phyloP scores from a whole-genome alignment of 2,113 vertebrate genomes.

The Megaceryle torquata region DNA sequence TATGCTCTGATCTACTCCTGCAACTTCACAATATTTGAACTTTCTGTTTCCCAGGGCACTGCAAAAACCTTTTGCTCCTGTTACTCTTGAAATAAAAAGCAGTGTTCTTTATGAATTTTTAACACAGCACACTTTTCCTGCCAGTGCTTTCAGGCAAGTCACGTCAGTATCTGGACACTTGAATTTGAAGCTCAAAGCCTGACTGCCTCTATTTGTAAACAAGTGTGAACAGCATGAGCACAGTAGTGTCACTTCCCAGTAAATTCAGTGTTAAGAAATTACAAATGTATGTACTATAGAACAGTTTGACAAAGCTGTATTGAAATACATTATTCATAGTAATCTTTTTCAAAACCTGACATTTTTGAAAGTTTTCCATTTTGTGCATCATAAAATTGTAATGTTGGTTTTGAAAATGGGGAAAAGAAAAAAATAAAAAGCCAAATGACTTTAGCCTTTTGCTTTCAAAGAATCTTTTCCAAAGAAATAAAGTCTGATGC shows the following conservation, averaged over 20 bases:
- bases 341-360: conserved; percentile 72
- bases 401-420: conserved; percentile 8
- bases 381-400: conserved; percentile 36
- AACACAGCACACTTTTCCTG: conserved; percentile 69
- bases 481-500: neutral
- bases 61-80: conserved; percentile 79
- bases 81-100: conserved; percentile 76
- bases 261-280: conserved; percentile 79
- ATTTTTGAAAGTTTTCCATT: conserved; percentile 73
- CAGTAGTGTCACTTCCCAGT: conserved; percentile 82
- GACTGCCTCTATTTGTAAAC: conserved; percentile 84
- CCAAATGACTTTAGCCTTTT: neutral
- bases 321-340: conserved; percentile 82
- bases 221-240: conserved; percentile 73
- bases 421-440: neutral
- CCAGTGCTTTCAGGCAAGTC: conserved; percentile 73
- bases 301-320: conserved; percentile 72
- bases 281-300: conserved; percentile 71
- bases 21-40: conserved; percentile 81
- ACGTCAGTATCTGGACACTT: conserved; percentile 72
- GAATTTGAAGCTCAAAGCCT: conserved; percentile 67
- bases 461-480: neutral
- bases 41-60: conserved; percentile 82
- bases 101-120: conserved; percentile 87
- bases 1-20: conserved; percentile 80